These are phyloP conservation scores for Emydoidea blandingii DNA, from an alignment of 2,797 vertebrate genomes.

Conservation along the genomic window DNA sequence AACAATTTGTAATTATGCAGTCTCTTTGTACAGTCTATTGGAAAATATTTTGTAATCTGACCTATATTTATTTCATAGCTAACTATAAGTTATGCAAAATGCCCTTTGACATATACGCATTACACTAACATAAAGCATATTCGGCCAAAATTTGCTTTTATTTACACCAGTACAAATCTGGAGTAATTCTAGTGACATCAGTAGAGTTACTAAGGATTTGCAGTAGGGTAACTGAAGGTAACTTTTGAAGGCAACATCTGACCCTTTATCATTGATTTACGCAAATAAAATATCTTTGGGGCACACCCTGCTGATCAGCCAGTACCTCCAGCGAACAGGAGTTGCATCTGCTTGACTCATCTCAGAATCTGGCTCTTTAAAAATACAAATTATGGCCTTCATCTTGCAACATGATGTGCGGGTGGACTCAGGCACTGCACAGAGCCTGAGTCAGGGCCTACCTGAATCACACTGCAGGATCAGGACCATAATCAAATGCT, in stretches of 20 bases:
- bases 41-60: background rate
- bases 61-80: background rate
- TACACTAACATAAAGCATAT: background rate
- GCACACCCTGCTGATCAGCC: background rate
- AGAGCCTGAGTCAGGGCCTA: background rate
- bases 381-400: slow-evolving; percentile 5
- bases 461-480: background rate
- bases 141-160: background rate
- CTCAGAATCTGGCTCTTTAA: background rate
- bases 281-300: background rate
- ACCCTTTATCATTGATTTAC: background rate
- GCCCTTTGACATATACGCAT: rapidly evolving
- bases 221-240: background rate
- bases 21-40: background rate
- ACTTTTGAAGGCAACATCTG: background rate
- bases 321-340: background rate
- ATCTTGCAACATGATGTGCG: slow-evolving; percentile 10
- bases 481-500: background rate
- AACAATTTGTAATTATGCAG: background rate
- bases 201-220: background rate
- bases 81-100: background rate
- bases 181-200: background rate
- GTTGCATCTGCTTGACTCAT: background rate
- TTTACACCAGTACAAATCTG: background rate
- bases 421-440: background rate